phyloP scores from a whole-genome alignment of 2,888 invertebrate genomes.

The Ormyrus nitidulus region DNA sequence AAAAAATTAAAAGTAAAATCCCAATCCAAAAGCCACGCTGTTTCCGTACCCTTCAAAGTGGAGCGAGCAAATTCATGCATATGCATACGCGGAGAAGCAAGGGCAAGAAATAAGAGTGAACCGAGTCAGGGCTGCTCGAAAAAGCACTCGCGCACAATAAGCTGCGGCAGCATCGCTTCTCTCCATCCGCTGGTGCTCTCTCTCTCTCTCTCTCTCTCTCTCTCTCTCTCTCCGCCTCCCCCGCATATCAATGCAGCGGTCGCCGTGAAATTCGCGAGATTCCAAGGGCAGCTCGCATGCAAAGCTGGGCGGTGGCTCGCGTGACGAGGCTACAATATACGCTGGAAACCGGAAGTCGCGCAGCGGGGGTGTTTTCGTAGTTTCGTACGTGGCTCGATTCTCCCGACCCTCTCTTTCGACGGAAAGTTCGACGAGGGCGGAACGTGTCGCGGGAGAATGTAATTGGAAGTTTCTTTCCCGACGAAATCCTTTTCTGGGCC shows the following conservation, averaged over 20 bases:
- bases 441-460: slow-evolving; percentile 16
- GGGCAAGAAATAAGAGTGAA: neutral
- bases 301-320: neutral
- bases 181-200: neutral
- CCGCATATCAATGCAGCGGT: neutral
- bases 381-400: no score
- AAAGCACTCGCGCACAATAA: no score
- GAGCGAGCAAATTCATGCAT: no score
- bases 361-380: no score
- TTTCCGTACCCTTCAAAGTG: no score
- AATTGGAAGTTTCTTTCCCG: slow-evolving; percentile 15
- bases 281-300: slow-evolving; percentile 27
- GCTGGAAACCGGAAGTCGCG: slow-evolving; percentile 12
- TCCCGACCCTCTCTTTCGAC: neutral
- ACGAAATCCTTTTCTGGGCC: neutral
- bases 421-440: neutral
- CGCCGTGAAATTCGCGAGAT: slow-evolving; percentile 36
- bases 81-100: no score
- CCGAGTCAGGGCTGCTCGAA: neutral
- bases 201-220: neutral
- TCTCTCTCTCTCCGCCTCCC: neutral
- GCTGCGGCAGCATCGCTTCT: no score
- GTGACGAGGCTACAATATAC: slow-evolving; percentile 37
- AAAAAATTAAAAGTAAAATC: no score
- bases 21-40: no score